Evolutionary conservation across 2,113 vertebrate species (phyloP).

Genomic region (Platanista minor): DNA sequence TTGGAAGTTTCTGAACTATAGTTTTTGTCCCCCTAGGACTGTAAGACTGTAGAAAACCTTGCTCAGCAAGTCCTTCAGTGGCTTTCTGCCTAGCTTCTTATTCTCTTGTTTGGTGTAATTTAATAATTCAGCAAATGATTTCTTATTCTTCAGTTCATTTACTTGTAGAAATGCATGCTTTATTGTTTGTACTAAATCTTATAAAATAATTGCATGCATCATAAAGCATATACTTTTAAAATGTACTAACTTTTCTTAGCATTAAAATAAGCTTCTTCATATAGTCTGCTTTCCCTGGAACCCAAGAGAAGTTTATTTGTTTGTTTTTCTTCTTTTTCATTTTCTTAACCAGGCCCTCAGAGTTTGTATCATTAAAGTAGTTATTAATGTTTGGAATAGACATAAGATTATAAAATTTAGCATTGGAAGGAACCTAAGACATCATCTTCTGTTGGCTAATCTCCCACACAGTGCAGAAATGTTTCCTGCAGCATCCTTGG

Average conservation of each 20-base stretch:
- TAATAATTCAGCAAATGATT: slow-evolving; percentile 26
- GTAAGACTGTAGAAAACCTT: neutral
- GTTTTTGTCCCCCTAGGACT: neutral
- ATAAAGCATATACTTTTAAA: slow-evolving; percentile 2
- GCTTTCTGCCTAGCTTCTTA: slow-evolving; percentile 23
- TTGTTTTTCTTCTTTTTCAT: neutral
- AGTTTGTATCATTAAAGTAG: slow-evolving; percentile 50
- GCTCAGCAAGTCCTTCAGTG: neutral
- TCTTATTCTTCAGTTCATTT: neutral
- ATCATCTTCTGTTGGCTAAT: slow-evolving; percentile 66
- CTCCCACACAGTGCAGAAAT: slow-evolving; percentile 62
- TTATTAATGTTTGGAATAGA: slow-evolving; percentile 36
- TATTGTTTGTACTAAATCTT: neutral
- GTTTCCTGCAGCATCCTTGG: slow-evolving; percentile 62
- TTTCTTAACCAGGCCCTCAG: slow-evolving; percentile 23
- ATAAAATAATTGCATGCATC: slow-evolving; percentile 9
- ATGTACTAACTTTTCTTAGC: neutral
- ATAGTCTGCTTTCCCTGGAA: neutral
- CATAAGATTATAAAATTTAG: slow-evolving; percentile 54
- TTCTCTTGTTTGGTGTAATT: neutral
- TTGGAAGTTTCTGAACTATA: neutral
- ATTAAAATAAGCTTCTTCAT: neutral
- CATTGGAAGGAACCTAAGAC: slow-evolving; percentile 53
- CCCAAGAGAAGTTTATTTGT: neutral
- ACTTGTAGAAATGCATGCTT: neutral